These are phyloP conservation scores for Bedellia somnulentella DNA, from an alignment of 2,888 invertebrate species.

Conservation along the genomic window DNA sequence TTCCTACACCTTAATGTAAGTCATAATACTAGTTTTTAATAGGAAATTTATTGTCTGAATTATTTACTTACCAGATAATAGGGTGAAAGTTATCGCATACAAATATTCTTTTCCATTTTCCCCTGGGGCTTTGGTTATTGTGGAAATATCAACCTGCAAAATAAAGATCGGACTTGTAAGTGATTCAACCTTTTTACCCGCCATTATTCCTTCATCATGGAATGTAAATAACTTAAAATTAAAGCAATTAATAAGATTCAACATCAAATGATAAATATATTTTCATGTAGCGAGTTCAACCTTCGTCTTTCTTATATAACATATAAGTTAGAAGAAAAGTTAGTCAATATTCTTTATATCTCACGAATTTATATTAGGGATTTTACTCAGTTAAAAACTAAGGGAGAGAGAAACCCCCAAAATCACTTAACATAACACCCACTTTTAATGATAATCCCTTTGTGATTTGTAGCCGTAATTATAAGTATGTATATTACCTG, in stretches of 20 bases:
- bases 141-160: constrained; percentile 73
- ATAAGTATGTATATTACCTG: constrained; percentile 62
- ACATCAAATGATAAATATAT: too few species aligned
- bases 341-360: neutral
- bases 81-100: constrained; percentile 92
- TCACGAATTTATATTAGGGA: neutral
- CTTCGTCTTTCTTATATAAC: too few species aligned
- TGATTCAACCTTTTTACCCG: neutral
- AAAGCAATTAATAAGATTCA: neutral
- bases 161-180: neutral
- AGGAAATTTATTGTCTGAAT: too few species aligned
- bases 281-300: too few species aligned
- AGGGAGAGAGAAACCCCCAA: too few species aligned
- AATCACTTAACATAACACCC: too few species aligned
- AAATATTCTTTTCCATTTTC: constrained; percentile 73
- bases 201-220: neutral
- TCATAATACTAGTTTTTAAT: too few species aligned
- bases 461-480: too few species aligned
- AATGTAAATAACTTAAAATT: neutral
- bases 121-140: constrained; percentile 78
- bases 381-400: too few species aligned
- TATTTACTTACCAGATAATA: constrained; percentile 90
- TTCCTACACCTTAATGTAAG: too few species aligned
- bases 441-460: too few species aligned
- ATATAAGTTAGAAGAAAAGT: neutral